Conservation (phyloP, 2,113 vertebrate genomes). For the Erpornis zantholeuca region DNA sequence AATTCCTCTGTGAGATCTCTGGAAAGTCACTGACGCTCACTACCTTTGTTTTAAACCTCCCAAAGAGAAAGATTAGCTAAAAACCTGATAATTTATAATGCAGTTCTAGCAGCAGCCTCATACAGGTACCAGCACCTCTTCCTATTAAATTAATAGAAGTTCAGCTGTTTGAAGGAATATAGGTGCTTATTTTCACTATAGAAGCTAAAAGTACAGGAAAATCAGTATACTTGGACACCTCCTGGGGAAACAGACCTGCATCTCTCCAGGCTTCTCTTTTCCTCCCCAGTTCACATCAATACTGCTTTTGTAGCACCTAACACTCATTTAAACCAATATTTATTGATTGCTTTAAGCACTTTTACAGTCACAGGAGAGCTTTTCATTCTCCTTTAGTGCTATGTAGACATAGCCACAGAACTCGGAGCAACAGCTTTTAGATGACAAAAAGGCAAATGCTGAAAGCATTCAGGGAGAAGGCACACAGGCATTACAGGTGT, state of each 20-base stretch:
- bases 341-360: not conserved
- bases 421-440: not conserved
- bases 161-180: not conserved
- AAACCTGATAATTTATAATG: not conserved
- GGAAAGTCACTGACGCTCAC: not conserved
- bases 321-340: not conserved
- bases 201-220: not conserved
- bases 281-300: not conserved
- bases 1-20: not conserved
- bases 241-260: not conserved
- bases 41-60: not conserved
- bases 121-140: not conserved
- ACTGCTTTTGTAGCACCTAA: not conserved
- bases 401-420: not conserved
- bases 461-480: not conserved
- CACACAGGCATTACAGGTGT: not conserved
- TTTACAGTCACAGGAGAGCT: not conserved
- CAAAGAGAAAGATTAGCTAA: not conserved
- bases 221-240: not conserved
- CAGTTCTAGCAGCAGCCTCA: not conserved
- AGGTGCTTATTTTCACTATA: not conserved
- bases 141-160: not conserved
- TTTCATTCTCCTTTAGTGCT: not conserved
- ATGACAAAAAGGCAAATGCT: not conserved
- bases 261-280: not conserved